Evolutionary conservation across 1,140 invertebrate genomes (phyloP).

Genomic region (Drosophila seguyi): DNA sequence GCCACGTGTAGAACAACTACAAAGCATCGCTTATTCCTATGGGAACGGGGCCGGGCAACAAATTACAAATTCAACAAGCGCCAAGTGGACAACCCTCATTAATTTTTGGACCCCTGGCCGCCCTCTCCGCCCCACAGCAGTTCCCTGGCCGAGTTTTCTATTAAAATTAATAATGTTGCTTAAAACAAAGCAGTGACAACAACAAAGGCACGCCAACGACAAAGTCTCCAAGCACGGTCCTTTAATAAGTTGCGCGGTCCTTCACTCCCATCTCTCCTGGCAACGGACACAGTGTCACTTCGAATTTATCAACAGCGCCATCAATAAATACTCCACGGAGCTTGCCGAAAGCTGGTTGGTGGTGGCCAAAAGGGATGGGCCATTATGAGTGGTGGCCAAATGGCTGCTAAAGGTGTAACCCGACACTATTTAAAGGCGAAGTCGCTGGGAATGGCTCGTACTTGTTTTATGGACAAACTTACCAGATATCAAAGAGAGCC

Average conservation of each 20-base stretch:
- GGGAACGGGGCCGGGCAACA: slow-evolving; percentile 68
- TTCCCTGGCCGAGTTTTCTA: slow-evolving; percentile 74
- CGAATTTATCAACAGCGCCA: slow-evolving; percentile 72
- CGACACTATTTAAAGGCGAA: slow-evolving; percentile 37
- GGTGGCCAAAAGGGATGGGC: slow-evolving; percentile 16
- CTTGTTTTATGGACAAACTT: slow-evolving; percentile 24
- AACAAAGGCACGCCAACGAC: slow-evolving; percentile 52
- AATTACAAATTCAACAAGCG: slow-evolving; percentile 84
- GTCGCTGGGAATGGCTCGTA: not conserved
- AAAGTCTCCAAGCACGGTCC: slow-evolving; percentile 57
- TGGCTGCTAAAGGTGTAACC: slow-evolving; percentile 36
- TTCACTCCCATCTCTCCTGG: slow-evolving; percentile 33
- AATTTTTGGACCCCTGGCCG: slow-evolving; percentile 54
- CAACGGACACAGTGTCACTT: slow-evolving; percentile 46
- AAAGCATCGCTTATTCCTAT: slow-evolving; percentile 65
- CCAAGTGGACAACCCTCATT: slow-evolving; percentile 84
- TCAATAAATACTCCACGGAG: slow-evolving; percentile 63
- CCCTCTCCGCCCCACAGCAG: not conserved
- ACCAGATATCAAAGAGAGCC: slow-evolving; percentile 15
- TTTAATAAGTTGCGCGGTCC: slow-evolving; percentile 67
- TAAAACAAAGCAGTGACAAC: slow-evolving; percentile 63
- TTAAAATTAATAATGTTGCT: slow-evolving; percentile 84
- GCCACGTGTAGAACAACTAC: slow-evolving; percentile 22
- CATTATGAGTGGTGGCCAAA: slow-evolving; percentile 36
- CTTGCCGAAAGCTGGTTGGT: slow-evolving; percentile 6